Percentiles rank a stretch among this genome's conserved stretches.
phyloP scores from a whole-genome alignment of 2,888 invertebrate genomes.

The Mamestra brassicae region DNA sequence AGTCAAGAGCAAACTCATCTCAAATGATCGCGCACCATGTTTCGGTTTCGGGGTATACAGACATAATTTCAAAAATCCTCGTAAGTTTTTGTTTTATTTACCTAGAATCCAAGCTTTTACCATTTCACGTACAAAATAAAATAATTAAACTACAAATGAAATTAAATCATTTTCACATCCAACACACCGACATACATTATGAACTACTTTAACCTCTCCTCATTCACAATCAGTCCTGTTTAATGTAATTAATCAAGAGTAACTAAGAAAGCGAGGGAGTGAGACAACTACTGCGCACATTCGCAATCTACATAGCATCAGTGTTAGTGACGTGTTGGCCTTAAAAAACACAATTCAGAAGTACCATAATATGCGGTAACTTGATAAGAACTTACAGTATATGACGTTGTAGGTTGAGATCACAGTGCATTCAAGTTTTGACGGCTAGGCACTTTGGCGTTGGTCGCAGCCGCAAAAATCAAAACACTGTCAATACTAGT shows the following conservation, averaged over 20 bases:
- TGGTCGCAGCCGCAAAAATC: too few relatives aligned
- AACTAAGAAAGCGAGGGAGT: constrained; percentile 20
- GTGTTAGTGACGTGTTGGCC: neutral
- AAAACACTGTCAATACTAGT: too few relatives aligned
- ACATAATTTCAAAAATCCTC: too few relatives aligned
- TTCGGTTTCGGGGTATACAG: too few relatives aligned
- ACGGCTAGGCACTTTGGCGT: too few relatives aligned
- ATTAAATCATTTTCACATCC: constrained; percentile 5
- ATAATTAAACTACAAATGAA: neutral
- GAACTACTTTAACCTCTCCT: neutral
- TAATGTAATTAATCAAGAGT: constrained; percentile 37
- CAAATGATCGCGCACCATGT: too few relatives aligned
- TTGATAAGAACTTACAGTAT: too few relatives aligned
- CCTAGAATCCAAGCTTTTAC: neutral
- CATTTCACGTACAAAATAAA: neutral
- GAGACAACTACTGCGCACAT: constrained; percentile 11
- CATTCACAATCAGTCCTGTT: neutral
- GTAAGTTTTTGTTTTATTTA: too few relatives aligned
- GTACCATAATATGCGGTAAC: neutral
- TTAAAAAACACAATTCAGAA: constrained; percentile 13
- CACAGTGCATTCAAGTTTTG: too few relatives aligned
- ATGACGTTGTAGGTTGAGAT: too few relatives aligned
- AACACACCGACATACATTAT: neutral
- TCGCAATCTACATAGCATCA: constrained; percentile 29
- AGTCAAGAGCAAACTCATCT: too few relatives aligned